Evolutionary conservation across 2,888 invertebrate genomes (phyloP), one percentile per base, ranked within the genome.

Genomic region (Lymantria monacha): DNA sequence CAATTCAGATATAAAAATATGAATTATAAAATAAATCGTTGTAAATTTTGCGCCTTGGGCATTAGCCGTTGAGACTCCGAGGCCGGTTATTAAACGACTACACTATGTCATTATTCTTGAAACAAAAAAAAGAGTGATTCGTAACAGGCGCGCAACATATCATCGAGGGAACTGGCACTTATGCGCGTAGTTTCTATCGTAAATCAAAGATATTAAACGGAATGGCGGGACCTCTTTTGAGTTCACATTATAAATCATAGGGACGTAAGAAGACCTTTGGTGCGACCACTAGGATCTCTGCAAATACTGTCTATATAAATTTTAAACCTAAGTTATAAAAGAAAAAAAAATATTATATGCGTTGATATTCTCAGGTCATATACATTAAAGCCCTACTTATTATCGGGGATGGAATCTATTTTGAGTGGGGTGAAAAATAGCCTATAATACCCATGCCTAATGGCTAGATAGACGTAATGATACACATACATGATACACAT

Each of bases 161-260:
- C 89, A 89, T 85, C 82, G 81, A 59, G 71, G 75, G 79, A 85
- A 83, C 85, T 86, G 86, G 88, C 85, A 85, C 84, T 88, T 89
- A 88, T 82, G 79, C 82, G 81, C 78, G 85, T 86, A 87, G 87
- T 87, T 22, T 22, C 88, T 87, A 86, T 87, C 90, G 87, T 91
- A 91, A 91, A 91, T 91, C 91, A 91, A 89, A 88, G 81, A 91
- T 91, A 91, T 91, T 91, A 91, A 91, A 89, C 85, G 81, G 83
- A 81, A 87, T 83, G 87, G 86, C 83, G 87, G 89, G 86, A 88
- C 89, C 89, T 91, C 90, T 88, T 89, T 88, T 80, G 81, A 88
- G 90, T 88, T 89, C 88, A 85, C 87, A 88, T 79, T 83, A 88
- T 91, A 91, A 91, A 91, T 91, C 90, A 89, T 73, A 69, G 70